Percentiles rank a stretch among this genome's conserved stretches.
These are phyloP conservation scores for Pogoniulus pusillus DNA, from an alignment of 2,797 vertebrate genomes.

Conservation along the genomic window DNA sequence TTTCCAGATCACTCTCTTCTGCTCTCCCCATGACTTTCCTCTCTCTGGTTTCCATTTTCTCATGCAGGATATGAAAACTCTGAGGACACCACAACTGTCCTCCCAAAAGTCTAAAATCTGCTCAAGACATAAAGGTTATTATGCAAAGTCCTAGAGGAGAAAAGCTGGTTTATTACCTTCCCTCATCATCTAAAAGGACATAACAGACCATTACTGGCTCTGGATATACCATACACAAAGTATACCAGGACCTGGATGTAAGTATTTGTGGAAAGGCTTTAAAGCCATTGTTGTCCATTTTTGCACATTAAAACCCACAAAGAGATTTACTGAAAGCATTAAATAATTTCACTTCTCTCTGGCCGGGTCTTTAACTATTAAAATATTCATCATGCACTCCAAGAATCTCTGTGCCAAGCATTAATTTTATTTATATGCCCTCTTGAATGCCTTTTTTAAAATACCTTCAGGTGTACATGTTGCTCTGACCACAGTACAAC, in stretches of 20 bases:
- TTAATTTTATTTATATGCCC: slow-evolving; percentile 68
- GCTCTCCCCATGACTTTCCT: neutral
- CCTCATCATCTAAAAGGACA: slow-evolving; percentile 31
- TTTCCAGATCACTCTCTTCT: neutral
- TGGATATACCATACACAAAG: slow-evolving; percentile 40
- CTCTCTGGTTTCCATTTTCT: neutral
- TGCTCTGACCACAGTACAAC: neutral
- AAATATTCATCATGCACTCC: slow-evolving; percentile 86
- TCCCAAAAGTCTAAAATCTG: neutral
- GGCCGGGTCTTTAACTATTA: slow-evolving; percentile 80
- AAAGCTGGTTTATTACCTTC: slow-evolving; percentile 16
- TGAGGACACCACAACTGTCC: neutral
- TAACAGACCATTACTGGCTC: slow-evolving; percentile 56
- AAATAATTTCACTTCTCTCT: slow-evolving; percentile 78
- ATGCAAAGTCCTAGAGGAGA: slow-evolving; percentile 17
- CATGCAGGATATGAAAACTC: neutral
- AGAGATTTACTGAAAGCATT: slow-evolving; percentile 81
- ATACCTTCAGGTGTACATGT: slow-evolving; percentile 67
- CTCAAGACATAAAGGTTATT: slow-evolving; percentile 33
- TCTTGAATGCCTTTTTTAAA: slow-evolving; percentile 74
- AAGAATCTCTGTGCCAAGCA: slow-evolving; percentile 73
- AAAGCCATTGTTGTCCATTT: slow-evolving; percentile 77
- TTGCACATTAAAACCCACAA: slow-evolving; percentile 84
- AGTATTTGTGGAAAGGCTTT: slow-evolving; percentile 68
- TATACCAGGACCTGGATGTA: slow-evolving; percentile 49